Percentiles rank a stretch among this genome's conserved stretches.
These are phyloP conservation scores for Clangula hyemalis DNA, from an alignment of 2,797 vertebrate species.

Conservation along the genomic window DNA sequence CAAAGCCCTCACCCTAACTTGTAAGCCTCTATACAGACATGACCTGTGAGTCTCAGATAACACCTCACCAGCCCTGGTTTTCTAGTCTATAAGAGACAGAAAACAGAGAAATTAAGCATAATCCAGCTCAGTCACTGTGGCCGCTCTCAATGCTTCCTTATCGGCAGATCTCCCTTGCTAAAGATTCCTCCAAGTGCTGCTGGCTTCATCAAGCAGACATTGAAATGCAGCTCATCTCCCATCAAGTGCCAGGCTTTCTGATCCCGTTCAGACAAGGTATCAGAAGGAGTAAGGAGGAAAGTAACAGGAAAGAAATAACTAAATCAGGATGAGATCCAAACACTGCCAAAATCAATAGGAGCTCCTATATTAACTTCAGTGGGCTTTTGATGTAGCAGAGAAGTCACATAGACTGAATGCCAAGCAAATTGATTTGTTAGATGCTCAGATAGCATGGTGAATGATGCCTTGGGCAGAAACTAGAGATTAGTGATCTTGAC, in stretches of 20 bases:
- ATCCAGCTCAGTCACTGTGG: background rate
- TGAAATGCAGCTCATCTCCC: background rate
- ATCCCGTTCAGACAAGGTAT: background rate
- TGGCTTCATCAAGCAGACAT: background rate
- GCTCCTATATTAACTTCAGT: background rate
- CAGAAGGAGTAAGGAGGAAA: background rate
- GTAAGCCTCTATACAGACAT: background rate
- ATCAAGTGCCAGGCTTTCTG: fast-evolving
- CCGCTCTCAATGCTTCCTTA: background rate
- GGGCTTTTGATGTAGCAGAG: background rate
- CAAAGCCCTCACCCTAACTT: background rate
- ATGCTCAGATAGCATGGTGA: slow-evolving; percentile 6
- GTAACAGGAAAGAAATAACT: background rate
- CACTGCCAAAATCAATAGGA: background rate
- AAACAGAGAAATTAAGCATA: background rate
- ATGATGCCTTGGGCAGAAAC: slow-evolving; percentile 11
- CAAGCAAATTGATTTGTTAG: slow-evolving; percentile 27
- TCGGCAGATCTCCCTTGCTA: background rate
- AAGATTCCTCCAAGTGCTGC: background rate
- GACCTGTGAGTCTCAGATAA: fast-evolving
- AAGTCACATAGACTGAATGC: background rate
- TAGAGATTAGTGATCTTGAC: background rate
- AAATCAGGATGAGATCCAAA: background rate
- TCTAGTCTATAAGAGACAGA: background rate
- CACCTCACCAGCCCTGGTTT: fast-evolving